A percentile compares a stretch with the other conserved stretches of the same genome.
Conservation (phyloP, 2,888 invertebrate species). For the Yponomeuta evonymella region DNA sequence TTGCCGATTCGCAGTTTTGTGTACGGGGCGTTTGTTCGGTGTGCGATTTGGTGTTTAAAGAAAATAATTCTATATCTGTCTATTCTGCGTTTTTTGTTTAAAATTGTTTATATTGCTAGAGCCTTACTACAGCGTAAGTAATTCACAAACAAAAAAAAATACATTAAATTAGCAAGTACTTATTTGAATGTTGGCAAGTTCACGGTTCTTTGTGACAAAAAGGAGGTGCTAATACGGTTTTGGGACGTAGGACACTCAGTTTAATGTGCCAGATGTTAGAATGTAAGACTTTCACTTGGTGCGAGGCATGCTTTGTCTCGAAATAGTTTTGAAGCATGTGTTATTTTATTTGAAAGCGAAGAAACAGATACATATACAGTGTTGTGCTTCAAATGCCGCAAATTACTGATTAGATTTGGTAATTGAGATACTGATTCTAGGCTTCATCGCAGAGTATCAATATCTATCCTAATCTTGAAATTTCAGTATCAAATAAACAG, state of each 20-base stretch:
- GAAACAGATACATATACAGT: too few species aligned
- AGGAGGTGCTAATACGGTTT: conserved; percentile 14
- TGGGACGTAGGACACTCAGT: conserved; percentile 11
- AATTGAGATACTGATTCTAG: conserved; percentile 25
- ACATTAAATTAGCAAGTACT: background rate
- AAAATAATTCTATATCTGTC: background rate
- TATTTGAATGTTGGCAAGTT: background rate
- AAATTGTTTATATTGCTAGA: background rate
- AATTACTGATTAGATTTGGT: background rate
- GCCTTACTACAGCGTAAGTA: background rate
- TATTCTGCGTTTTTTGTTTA: background rate
- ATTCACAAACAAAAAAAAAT: background rate
- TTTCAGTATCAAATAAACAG: too few species aligned
- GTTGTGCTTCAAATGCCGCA: background rate
- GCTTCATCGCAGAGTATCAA: too few species aligned
- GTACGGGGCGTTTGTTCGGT: background rate
- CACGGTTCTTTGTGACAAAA: background rate
- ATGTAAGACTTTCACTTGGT: background rate
- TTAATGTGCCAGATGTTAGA: background rate
- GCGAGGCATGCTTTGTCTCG: background rate
- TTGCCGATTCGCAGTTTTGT: too few species aligned
- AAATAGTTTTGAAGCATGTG: too few species aligned
- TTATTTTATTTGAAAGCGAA: too few species aligned
- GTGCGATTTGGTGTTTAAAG: background rate
- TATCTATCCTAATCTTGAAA: too few species aligned